These are phyloP conservation scores for Drosophila siamana DNA, from an alignment of 2,888 invertebrate species.

Conservation along the genomic window DNA sequence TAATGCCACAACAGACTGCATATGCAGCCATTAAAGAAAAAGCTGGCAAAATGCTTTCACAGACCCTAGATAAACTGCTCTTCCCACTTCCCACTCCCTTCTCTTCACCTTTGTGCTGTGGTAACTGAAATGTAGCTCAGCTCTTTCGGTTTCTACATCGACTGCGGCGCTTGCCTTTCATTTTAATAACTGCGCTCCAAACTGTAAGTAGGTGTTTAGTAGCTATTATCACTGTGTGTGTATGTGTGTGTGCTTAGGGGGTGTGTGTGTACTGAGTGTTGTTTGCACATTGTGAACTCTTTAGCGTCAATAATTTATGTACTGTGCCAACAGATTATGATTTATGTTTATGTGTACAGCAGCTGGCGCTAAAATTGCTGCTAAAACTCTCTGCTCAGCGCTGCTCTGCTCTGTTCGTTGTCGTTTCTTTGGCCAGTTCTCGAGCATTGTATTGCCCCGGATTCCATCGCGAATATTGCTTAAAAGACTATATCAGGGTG, in stretches of 20 bases:
- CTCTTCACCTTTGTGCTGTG: neutral
- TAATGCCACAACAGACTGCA: slow-evolving; percentile 41
- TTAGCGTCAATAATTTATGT: slow-evolving; percentile 81
- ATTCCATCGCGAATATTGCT: slow-evolving; percentile 16
- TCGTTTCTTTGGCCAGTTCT: slow-evolving; percentile 3
- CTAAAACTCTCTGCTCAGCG: neutral
- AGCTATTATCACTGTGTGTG: slow-evolving; percentile 63
- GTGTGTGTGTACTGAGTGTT: slow-evolving; percentile 34
- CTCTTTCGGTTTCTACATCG: slow-evolving; percentile 5
- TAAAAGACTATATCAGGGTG: neutral
- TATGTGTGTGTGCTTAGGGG: slow-evolving; percentile 16
- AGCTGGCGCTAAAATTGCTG: slow-evolving; percentile 47
- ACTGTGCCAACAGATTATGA: slow-evolving; percentile 77
- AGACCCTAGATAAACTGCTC: slow-evolving; percentile 35
- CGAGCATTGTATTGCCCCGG: slow-evolving; percentile 49
- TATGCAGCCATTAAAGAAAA: slow-evolving; percentile 44
- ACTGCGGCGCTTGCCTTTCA: slow-evolving; percentile 29
- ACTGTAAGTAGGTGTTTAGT: slow-evolving; percentile 76
- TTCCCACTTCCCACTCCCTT: neutral
- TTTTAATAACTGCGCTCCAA: slow-evolving; percentile 62
- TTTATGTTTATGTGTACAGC: slow-evolving; percentile 69
- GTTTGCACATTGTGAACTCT: slow-evolving; percentile 72
- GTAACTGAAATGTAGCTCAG: neutral
- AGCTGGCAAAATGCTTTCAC: slow-evolving; percentile 21
- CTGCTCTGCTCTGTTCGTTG: slow-evolving; percentile 4